Evolutionary conservation across 2,113 vertebrate species (phyloP).

Genomic region (Pangasianodon gigas): DNA sequence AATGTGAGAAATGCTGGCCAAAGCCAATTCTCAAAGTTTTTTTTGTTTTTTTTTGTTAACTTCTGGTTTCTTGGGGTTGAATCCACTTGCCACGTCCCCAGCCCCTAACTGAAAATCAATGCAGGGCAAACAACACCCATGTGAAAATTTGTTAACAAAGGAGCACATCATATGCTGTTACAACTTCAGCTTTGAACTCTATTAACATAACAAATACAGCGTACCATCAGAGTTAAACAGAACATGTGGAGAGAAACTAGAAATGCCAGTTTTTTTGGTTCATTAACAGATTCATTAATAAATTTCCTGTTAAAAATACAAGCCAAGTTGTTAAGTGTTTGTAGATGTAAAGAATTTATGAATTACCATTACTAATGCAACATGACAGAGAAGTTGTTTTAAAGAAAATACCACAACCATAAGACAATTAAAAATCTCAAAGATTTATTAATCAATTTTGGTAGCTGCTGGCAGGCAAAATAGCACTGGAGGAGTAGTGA

Average conservation of each 20-base stretch:
- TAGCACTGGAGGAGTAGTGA: not conserved
- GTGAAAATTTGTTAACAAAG: not conserved
- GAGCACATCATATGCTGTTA: not conserved
- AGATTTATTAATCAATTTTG: not conserved
- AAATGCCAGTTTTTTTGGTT: not conserved
- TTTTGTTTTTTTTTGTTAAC: not conserved
- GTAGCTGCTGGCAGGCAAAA: not conserved
- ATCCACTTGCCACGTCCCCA: not conserved
- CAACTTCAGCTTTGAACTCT: not conserved
- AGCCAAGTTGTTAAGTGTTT: not conserved
- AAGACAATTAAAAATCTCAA: not conserved
- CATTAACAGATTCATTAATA: not conserved
- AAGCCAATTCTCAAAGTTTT: not conserved
- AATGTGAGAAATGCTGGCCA: not conserved
- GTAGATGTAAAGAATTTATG: not conserved
- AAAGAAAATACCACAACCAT: not conserved
- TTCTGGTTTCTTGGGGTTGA: not conserved
- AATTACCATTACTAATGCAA: not conserved
- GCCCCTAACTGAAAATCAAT: not conserved
- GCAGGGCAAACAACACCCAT: not conserved
- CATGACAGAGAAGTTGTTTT: not conserved
- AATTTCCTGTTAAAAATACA: not conserved
- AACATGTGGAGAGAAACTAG: not conserved
- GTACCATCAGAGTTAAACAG: not conserved
- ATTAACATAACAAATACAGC: not conserved